Evolutionary conservation across 2,797 vertebrate species (phyloP).

Genomic region (Ispidina lecontei): DNA sequence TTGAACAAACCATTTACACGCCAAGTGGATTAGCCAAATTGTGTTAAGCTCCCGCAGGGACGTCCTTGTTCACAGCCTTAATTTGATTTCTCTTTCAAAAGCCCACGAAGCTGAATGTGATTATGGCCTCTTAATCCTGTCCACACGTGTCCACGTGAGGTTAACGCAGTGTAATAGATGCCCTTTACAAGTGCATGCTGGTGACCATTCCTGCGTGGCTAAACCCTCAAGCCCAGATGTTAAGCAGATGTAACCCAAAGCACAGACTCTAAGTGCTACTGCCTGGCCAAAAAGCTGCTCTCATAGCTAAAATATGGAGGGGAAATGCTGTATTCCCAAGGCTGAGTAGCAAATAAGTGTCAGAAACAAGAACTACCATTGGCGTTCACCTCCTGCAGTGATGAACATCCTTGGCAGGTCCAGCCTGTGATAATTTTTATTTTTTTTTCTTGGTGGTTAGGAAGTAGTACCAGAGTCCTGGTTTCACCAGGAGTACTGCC

Average conservation of each 20-base stretch:
- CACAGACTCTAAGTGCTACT: not conserved
- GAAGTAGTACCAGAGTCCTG: not conserved
- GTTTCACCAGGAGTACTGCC: not conserved
- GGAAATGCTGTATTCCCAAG: not conserved
- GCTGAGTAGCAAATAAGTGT: not conserved
- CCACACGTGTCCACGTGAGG: slow-evolving; percentile 31
- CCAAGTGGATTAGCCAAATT: slow-evolving; percentile 69
- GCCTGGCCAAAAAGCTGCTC: not conserved
- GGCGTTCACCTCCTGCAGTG: not conserved
- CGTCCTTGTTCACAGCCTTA: slow-evolving; percentile 65
- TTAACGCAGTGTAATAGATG: slow-evolving; percentile 43
- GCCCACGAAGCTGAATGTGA: slow-evolving; percentile 65
- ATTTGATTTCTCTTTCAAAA: slow-evolving; percentile 72
- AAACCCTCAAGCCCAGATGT: slow-evolving; percentile 36
- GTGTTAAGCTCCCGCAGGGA: slow-evolving; percentile 46
- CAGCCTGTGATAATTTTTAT: not conserved
- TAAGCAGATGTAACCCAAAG: slow-evolving; percentile 51
- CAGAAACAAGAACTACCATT: not conserved
- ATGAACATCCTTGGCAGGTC: not conserved
- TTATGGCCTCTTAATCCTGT: slow-evolving; percentile 64
- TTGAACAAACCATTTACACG: slow-evolving; percentile 65
- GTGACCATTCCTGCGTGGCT: slow-evolving; percentile 42
- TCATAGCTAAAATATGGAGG: not conserved
- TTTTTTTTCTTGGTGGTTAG: not conserved
- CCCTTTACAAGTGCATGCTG: slow-evolving; percentile 24